Percentiles rank a stretch among this genome's conserved stretches.
These are phyloP conservation scores for Melipona quadrifasciata DNA, from an alignment of 1,140 invertebrate species.

Conservation along the genomic window DNA sequence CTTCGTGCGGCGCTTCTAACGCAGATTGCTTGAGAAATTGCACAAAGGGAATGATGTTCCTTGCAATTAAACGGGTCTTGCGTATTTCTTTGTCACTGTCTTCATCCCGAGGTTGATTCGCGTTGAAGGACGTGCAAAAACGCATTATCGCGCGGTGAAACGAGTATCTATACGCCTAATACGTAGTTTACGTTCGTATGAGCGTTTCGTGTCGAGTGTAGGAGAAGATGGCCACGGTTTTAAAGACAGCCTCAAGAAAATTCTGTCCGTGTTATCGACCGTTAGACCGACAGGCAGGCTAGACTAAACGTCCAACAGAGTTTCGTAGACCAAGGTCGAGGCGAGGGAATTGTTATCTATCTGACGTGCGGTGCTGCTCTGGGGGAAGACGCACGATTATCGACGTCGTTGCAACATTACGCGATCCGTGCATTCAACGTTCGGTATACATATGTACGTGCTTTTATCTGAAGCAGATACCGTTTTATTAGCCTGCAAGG, in stretches of 20 bases:
- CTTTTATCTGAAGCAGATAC: conserved; percentile 16
- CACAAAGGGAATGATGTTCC: not conserved
- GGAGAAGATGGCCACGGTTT: not conserved
- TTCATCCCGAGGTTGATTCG: not conserved
- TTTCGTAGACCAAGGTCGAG: not conserved
- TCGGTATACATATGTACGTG: no score
- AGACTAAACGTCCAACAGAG: not conserved
- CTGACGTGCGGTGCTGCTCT: not conserved
- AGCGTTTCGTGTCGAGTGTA: not conserved
- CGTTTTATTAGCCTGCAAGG: conserved; percentile 20
- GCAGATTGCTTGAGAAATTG: not conserved
- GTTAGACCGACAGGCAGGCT: not conserved
- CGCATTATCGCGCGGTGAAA: not conserved
- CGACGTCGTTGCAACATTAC: not conserved
- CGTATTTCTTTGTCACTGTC: not conserved
- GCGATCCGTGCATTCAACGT: not conserved
- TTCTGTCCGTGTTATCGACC: not conserved
- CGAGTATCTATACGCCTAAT: not conserved
- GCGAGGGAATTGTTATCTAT: not conserved
- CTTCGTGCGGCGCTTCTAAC: not conserved
- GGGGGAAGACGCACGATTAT: not conserved
- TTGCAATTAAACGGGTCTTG: no score
- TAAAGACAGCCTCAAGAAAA: not conserved
- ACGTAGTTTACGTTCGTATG: not conserved
- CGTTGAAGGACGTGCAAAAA: not conserved